Base-by-base conservation (phyloP, 2,797 vertebrate species). In the Myripristis jacobus region DNA sequence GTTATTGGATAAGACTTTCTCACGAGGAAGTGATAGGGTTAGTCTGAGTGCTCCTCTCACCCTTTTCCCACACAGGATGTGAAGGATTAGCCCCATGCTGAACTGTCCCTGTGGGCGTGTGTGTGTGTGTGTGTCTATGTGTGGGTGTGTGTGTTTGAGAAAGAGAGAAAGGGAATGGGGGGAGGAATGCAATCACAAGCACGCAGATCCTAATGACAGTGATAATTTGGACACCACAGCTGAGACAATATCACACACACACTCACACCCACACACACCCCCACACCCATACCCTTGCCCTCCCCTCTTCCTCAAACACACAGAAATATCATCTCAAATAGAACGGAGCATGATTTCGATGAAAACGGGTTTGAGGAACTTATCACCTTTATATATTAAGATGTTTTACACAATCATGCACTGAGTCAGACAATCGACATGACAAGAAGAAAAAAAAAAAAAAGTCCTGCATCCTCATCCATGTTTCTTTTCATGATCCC, bases 181-280 rank as follows among this genome's bases (percentile, higher is more conserved):
- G 69, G n/a, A 62, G 4, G 79, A 50, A 73, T 80, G 87, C 84
- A 88, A 89, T 89, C 81, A 74, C 78, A 60, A 62, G 76, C 74
- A 60, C 12, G 15, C 47, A 78, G 78, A 77, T 87, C 66, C 84
- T 70, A 86, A 89, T 78, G 89, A 90, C 83, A 71, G 52, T 81
- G 90, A 87, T 80, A 63, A 92, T 91, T 89, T 89, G 67, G 83
- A 83, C 87, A 92, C 88, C 85, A 90, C 93, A 94, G 93, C 92
- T 94, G 92, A 94, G 92, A 82, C 90, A 82, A 83, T 60, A 81
- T 58, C 47, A 61, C 53, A 60, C 51, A 36, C 41, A 19, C 52
- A 22, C n/a, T 13, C 29, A 48, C 38, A 46, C 21, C 53, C 27
- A 16, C 47, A 34, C 29, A 48, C 38, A 46, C 21, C 53, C 27